phyloP scores from a whole-genome alignment of 2,113 vertebrate species.

The Psammodynastes pulverulentus region DNA sequence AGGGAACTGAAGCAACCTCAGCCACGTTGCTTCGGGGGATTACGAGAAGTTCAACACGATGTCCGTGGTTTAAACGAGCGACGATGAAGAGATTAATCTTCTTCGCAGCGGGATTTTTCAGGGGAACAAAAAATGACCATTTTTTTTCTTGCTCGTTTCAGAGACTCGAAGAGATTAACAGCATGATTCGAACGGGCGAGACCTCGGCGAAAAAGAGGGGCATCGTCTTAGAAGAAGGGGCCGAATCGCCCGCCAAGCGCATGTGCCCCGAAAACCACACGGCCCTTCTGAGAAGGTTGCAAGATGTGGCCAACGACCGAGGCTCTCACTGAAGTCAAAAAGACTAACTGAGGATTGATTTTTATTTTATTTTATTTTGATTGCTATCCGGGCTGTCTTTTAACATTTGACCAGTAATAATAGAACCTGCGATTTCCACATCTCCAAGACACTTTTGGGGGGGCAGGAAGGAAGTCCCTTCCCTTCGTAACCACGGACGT shows the following conservation, averaged over 20 bases:
- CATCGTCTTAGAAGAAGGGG: conserved; percentile 81
- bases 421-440: background rate
- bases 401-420: rapidly evolving
- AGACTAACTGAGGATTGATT: background rate
- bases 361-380: rapidly evolving
- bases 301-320: conserved; percentile 90
- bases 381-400: background rate
- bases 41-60: background rate
- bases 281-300: conserved; percentile 81
- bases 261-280: conserved; percentile 88
- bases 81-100: background rate
- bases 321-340: conserved; percentile 77
- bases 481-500: background rate
- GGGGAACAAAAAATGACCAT: background rate
- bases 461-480: background rate
- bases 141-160: conserved; percentile 43
- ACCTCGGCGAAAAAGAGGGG: conserved; percentile 89
- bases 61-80: background rate
- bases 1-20: background rate
- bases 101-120: background rate
- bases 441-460: background rate
- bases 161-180: conserved; percentile 92
- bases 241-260: conserved; percentile 85
- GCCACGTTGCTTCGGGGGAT: background rate
- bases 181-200: conserved; percentile 91